These are phyloP conservation scores for Corythaeola cristata DNA, from an alignment of 2,113 vertebrate genomes.

Conservation along the genomic window DNA sequence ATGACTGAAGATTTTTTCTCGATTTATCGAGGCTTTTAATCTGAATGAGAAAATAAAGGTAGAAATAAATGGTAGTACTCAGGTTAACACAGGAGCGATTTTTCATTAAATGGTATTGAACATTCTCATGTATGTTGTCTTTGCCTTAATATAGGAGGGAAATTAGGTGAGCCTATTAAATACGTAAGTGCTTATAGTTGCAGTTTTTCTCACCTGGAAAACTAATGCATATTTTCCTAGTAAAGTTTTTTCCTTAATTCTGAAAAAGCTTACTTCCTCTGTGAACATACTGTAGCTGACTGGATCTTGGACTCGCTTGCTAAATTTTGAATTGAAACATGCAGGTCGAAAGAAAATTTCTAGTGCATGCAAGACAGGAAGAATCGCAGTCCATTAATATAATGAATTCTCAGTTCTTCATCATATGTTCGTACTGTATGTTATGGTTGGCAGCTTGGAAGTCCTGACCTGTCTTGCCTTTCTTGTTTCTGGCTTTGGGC, in stretches of 20 bases:
- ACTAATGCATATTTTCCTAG: background rate
- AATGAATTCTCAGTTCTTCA: background rate
- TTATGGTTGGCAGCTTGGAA: background rate
- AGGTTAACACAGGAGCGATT: background rate
- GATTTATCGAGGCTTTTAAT: background rate
- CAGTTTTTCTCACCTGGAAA: background rate
- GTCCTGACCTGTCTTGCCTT: background rate
- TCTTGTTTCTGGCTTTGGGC: background rate
- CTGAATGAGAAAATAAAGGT: background rate
- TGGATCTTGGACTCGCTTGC: background rate
- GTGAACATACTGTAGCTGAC: background rate
- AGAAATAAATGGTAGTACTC: background rate
- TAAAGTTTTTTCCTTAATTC: background rate
- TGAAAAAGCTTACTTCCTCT: background rate
- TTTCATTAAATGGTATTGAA: background rate
- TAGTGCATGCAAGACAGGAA: background rate
- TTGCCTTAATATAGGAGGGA: background rate
- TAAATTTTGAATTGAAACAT: background rate
- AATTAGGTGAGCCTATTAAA: background rate
- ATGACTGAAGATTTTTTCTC: background rate
- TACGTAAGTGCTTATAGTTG: background rate
- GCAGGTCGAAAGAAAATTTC: background rate
- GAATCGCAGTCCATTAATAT: background rate
- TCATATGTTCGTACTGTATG: background rate
- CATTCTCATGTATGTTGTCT: background rate